phyloP scores from a whole-genome alignment of 2,113 vertebrate genomes.

The Pycnonotus jocosus region DNA sequence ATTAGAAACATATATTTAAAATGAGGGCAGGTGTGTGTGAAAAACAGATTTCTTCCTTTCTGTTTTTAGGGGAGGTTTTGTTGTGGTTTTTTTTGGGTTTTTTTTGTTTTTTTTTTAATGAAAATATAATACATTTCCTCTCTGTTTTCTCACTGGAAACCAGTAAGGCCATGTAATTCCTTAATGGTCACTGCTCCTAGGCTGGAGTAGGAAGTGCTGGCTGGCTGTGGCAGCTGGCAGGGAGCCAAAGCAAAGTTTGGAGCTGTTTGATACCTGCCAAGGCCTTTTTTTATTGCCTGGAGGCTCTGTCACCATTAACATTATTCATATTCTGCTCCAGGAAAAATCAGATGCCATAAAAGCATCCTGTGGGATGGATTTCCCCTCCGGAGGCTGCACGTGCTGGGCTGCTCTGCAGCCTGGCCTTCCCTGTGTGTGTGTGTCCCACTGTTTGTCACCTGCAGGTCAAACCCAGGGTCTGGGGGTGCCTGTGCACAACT shows the following conservation, averaged over 20 bases:
- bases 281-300: constrained; percentile 38
- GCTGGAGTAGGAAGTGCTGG: background rate
- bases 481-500: background rate
- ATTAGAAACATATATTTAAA: background rate
- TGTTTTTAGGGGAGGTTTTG: fast-evolving
- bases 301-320: constrained; percentile 13
- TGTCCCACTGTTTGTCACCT: background rate
- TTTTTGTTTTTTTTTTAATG: background rate
- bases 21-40: background rate
- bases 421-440: background rate
- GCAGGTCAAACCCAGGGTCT: background rate
- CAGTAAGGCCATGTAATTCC: background rate
- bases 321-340: background rate
- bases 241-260: constrained; percentile 33
- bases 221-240: background rate
- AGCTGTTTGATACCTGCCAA: constrained; percentile 40
- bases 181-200: background rate
- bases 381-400: background rate
- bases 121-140: background rate
- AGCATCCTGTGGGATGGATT: background rate
- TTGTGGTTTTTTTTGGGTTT: no score
- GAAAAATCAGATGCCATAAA: background rate
- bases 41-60: background rate
- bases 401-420: background rate
- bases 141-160: background rate